Evolutionary conservation across 2,888 invertebrate genomes (phyloP), one percentile per base, ranked within the genome.

Genomic region (Cordilura impudica): DNA sequence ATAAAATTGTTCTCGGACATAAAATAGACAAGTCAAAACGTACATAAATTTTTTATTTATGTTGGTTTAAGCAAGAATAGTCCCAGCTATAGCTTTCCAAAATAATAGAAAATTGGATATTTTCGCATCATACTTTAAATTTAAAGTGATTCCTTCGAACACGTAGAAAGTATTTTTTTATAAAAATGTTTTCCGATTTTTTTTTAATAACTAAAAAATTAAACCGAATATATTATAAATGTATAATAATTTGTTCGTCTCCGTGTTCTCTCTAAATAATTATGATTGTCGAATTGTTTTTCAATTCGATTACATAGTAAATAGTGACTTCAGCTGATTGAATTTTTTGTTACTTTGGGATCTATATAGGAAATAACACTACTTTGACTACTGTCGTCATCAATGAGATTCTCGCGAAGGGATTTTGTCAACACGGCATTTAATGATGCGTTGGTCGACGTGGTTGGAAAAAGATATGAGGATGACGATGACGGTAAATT

Each of bases 311-410:
- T 12, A n/a, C n/a, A n/a, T n/a, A 51, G 5, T 5, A 4, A 21
- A 31, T 10, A 47, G 7, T 63, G 21, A 19, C 31, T 79, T 79
- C 79, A 79, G 74, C 79, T 79, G 4, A 23, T 14, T 54, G 73
- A 51, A 1, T 29, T 75, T 29, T 67, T 71, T 31, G 43, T 53
- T 39, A 72, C 43, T 75, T 82, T 87, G 51, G 89, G 89, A 85
- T 90, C 88, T 78, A 89, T 89, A 76, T 88, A 89, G 21, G 89
- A 89, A 75, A 89, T 89, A 63, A 89, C 87, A 82, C 89, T 90
- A 79, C 88, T 88, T 83, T 89, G 89, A 81, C 89, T 89, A 81
- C 89, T 89, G 67, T 90, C 90, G 73, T 89, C 90, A 73, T 89
- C 89, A 7, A 87, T 83, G 47, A 85, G 83, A 83, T 82, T 84